These are phyloP conservation scores for Syrrhaptes paradoxus DNA, from an alignment of 2,113 vertebrate genomes.

Conservation along the genomic window DNA sequence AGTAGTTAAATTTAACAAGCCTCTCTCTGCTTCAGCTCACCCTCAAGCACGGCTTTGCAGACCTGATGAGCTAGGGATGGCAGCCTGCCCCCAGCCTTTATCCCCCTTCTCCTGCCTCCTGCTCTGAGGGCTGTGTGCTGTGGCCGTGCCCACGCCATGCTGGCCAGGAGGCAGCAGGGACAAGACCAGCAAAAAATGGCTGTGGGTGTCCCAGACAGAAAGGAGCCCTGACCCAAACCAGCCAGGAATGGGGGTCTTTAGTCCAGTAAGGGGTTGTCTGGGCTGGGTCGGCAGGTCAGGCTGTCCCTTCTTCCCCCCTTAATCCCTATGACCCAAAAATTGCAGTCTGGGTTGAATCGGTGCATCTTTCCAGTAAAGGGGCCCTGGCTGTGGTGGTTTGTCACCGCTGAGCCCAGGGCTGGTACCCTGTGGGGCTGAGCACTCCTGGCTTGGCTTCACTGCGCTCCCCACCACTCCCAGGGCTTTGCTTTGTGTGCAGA, in stretches of 20 bases:
- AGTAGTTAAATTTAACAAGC: background rate
- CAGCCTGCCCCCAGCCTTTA: background rate
- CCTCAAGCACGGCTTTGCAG: background rate
- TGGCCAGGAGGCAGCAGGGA: background rate
- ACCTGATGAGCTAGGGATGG: no score
- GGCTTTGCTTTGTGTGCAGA: rapidly evolving
- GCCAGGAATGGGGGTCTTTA: rapidly evolving
- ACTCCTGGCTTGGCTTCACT: background rate
- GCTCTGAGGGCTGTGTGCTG: background rate
- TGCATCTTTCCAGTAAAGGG: background rate
- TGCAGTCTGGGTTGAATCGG: background rate
- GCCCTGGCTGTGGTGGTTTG: background rate
- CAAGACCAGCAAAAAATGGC: background rate
- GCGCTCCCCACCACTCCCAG: rapidly evolving
- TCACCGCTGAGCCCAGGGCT: background rate
- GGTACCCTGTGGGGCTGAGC: background rate
- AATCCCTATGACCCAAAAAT: background rate
- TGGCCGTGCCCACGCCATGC: rapidly evolving
- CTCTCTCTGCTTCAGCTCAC: background rate
- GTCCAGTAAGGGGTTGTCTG: background rate
- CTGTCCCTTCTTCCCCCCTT: background rate
- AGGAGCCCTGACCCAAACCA: background rate
- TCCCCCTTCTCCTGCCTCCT: background rate
- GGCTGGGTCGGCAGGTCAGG: background rate
- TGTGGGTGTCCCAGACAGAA: background rate